These are phyloP conservation scores for Brachylomia viminalis DNA, from an alignment of 2,888 invertebrate genomes.

Conservation along the genomic window DNA sequence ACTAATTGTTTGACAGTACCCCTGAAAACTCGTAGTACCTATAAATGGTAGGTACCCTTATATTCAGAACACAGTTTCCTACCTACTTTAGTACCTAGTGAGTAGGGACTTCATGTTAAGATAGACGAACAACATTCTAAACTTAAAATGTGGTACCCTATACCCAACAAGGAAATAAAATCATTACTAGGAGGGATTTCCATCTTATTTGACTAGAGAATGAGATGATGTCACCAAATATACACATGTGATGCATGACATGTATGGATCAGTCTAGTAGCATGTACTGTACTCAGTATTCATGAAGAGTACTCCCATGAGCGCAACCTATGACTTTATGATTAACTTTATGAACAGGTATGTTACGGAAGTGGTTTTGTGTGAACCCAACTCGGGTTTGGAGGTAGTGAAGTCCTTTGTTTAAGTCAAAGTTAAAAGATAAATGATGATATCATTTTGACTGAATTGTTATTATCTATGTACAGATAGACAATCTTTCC, in stretches of 20 bases:
- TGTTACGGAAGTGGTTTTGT: slow-evolving; percentile 29
- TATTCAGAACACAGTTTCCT: neutral
- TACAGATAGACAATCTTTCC: no score
- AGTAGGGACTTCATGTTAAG: neutral
- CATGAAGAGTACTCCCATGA: slow-evolving; percentile 30
- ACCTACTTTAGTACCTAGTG: neutral
- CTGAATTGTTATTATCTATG: no score
- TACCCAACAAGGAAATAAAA: slow-evolving; percentile 35
- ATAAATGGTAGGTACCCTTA: neutral
- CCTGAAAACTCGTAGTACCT: neutral
- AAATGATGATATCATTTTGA: neutral
- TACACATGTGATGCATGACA: slow-evolving; percentile 5
- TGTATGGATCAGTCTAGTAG: slow-evolving; percentile 24
- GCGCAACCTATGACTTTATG: slow-evolving; percentile 41
- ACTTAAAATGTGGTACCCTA: neutral
- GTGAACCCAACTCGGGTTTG: neutral
- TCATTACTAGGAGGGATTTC: slow-evolving; percentile 21
- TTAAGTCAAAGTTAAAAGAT: neutral
- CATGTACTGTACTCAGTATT: slow-evolving; percentile 37
- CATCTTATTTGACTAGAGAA: slow-evolving; percentile 7
- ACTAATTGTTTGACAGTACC: no score
- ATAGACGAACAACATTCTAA: neutral
- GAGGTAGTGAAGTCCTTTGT: slow-evolving; percentile 5
- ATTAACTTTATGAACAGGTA: slow-evolving; percentile 1
- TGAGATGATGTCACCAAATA: slow-evolving; percentile 44